Evolutionary conservation across 2,797 vertebrate species (phyloP), one percentile per base, ranked within the genome.

Genomic region (Siniperca undulata): DNA sequence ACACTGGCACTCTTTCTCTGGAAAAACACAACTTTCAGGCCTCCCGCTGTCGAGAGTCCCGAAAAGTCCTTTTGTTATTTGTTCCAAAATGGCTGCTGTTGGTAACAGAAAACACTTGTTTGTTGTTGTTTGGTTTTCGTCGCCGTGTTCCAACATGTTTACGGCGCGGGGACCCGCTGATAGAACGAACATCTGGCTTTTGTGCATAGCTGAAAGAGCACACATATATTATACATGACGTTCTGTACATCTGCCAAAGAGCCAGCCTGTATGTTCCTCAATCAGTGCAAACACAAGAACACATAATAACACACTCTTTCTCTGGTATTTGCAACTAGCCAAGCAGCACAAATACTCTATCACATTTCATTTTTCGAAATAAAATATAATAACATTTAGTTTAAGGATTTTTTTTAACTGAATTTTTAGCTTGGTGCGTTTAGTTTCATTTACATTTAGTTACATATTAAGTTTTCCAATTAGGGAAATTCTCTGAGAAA

Each of bases 191-290:
- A 96, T 94, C 95, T 96, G 95, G 94, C 94, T 95, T 94, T 95
- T 93, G 92, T 95, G 94, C 94, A 94, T 93, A 94, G 90, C 93
- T 95, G 93, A 95, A 94, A 91, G 89, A 93, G 86, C 81, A 56
- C 88, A 85, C 89, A 95, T 96, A 89, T 94, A 96, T 96, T 94
- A 96, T 96, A 95, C 89, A 96, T 96, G 94, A 94, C 72, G 82
- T 80, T 91, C 90, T 95, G 92, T 93, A 91, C 93, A 92, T 94
- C 93, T 96, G 95, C 93, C 95, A 95, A 93, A 94, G 88, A 91
- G 80, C 77, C 91, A 81, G 87, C 74, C 90, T 85, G 90, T 76
- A 84, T 77, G 85, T 87, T 90, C 85, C 91, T 91, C 93, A 89
- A 91, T 91, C 91, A 91, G 93, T 82, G 88, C 91, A 89, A 87